These are phyloP conservation scores for Pangasius sanitwongsei DNA, from an alignment of 2,797 vertebrate species.

Conservation along the genomic window DNA sequence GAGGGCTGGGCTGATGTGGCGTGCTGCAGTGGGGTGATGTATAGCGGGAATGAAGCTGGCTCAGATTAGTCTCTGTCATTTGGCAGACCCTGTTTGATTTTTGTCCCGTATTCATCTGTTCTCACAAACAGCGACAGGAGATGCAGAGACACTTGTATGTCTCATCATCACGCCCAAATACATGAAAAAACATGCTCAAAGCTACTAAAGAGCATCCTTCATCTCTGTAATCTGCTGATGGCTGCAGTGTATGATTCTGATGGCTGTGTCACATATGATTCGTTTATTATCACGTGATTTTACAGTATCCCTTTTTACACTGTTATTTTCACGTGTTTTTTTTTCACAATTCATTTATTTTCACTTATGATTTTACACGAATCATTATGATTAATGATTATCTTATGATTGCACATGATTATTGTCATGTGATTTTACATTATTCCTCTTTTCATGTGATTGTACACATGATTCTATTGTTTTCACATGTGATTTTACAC, in stretches of 20 bases:
- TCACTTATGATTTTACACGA: no score
- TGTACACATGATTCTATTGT: no score
- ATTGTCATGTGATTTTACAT: no score
- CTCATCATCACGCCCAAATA: constrained; percentile 15
- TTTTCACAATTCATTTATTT: not conserved
- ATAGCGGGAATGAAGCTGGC: constrained; percentile 20
- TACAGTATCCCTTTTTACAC: not conserved
- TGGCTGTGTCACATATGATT: not conserved
- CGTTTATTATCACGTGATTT: not conserved
- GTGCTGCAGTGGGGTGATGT: constrained; percentile 49
- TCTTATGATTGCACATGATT: no score
- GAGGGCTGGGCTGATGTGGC: constrained; percentile 64
- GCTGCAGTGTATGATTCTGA: not conserved
- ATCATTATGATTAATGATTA: no score
- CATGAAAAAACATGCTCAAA: constrained; percentile 14
- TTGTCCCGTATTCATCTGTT: constrained; percentile 28
- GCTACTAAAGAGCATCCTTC: not conserved
- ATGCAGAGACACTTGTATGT: not conserved
- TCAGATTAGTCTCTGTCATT: constrained; percentile 48
- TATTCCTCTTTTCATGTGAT: no score
- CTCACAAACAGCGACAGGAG: constrained; percentile 17
- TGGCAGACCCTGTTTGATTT: constrained; percentile 46
- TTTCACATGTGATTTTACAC: no score
- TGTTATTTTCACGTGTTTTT: not conserved
- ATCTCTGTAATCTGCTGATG: not conserved